Evolutionary conservation across 2,888 invertebrate genomes (phyloP).

Genomic region (Diarsia brunnea): DNA sequence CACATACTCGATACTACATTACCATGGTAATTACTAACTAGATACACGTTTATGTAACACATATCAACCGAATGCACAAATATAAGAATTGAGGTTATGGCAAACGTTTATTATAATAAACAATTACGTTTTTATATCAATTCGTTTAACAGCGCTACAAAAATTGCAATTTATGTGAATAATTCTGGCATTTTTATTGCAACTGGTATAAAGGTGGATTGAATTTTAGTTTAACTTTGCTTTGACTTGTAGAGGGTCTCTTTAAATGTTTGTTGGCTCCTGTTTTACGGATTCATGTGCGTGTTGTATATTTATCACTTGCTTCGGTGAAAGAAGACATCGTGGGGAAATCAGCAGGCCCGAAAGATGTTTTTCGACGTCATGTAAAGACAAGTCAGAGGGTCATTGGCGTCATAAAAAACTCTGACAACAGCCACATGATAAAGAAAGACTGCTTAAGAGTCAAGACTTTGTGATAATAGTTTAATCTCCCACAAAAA

Average conservation of each 20-base stretch:
- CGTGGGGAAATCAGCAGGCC: no score
- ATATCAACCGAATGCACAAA: conserved; percentile 3
- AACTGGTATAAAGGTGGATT: conserved; percentile 11
- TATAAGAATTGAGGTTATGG: conserved; percentile 11
- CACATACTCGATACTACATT: conserved; percentile 6
- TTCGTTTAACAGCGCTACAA: conserved; percentile 46
- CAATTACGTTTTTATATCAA: conserved; percentile 42
- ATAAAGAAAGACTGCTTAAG: no score
- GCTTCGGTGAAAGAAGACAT: no score
- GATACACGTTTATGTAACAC: conserved; percentile 8
- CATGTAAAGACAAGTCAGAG: no score
- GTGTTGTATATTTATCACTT: no score
- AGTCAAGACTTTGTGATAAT: neutral
- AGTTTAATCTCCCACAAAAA: neutral
- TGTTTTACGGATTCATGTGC: no score
- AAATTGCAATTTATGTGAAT: conserved; percentile 32
- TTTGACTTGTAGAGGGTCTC: conserved; percentile 10
- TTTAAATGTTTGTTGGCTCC: neutral
- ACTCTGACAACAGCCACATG: no score
- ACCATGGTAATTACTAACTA: conserved; percentile 27
- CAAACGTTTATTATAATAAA: conserved; percentile 36
- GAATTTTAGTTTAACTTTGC: conserved; percentile 9
- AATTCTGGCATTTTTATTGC: conserved; percentile 27
- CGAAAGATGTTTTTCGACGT: no score
- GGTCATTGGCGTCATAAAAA: no score